Conservation (phyloP, 1,140 invertebrate genomes). For the Daktulosphaira vitifoliae region DNA sequence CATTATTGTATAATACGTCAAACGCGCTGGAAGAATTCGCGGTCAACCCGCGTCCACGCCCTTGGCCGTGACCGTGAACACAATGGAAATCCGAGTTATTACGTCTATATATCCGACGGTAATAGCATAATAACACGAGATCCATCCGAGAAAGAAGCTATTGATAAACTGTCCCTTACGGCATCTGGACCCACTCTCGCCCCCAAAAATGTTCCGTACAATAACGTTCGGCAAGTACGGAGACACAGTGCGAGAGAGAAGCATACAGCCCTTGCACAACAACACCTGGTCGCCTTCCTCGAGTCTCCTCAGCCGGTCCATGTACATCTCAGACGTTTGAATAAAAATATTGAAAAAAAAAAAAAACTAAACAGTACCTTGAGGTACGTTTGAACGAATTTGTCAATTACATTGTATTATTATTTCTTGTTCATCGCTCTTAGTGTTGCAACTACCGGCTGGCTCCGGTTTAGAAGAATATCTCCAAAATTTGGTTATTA, state of each 20-base stretch:
- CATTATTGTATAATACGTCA: too few relatives aligned
- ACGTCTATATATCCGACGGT: constrained; percentile 7
- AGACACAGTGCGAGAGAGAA: too few relatives aligned
- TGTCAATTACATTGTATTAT: constrained; percentile 7
- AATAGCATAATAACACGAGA: background rate
- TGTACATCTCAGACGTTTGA: too few relatives aligned
- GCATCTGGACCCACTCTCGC: background rate
- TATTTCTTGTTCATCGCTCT: too few relatives aligned
- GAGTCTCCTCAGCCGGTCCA: background rate
- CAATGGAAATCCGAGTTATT: constrained; percentile 4
- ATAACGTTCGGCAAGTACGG: too few relatives aligned
- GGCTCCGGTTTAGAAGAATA: too few relatives aligned
- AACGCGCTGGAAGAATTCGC: constrained; percentile 13
- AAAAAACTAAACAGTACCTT: background rate
- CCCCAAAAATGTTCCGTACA: background rate
- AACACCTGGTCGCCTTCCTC: constrained; percentile 10
- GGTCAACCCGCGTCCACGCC: constrained; percentile 13
- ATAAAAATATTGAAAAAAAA: background rate
- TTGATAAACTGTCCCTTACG: constrained; percentile 2
- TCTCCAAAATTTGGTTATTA: too few relatives aligned
- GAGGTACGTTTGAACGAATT: constrained; percentile 11
- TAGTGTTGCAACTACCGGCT: too few relatives aligned
- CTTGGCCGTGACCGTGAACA: background rate
- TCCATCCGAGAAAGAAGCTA: too few relatives aligned
- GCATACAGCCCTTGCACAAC: background rate